Percentiles rank a stretch among this genome's conserved stretches.
phyloP scores from a whole-genome alignment of 2,113 vertebrate genomes.

The Tetraodon nigroviridis region DNA sequence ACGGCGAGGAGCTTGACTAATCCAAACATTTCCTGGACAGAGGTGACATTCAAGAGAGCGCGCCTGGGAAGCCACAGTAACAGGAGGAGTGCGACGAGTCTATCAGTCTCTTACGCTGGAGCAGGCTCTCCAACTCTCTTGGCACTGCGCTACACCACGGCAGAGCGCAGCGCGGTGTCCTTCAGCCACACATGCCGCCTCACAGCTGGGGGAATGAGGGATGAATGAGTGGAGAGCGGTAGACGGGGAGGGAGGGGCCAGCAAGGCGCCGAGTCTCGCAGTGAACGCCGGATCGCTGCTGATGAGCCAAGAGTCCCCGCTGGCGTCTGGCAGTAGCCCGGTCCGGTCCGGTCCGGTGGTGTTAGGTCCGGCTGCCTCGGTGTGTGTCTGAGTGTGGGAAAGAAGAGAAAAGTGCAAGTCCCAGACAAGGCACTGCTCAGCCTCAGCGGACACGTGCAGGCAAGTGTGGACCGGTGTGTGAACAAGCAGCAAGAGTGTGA shows the following conservation, averaged over 20 bases:
- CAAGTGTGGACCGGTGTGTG: constrained; percentile 27
- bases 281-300: constrained; percentile 14
- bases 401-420: constrained; percentile 14
- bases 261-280: constrained; percentile 50
- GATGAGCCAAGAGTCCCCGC: constrained; percentile 30
- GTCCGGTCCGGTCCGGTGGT: constrained; percentile 36
- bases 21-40: constrained; percentile 65
- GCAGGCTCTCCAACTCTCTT: constrained; percentile 57
- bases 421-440: constrained; percentile 26
- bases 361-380: constrained; percentile 29
- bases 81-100: constrained; percentile 49
- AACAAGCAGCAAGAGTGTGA: constrained; percentile 41
- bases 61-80: constrained; percentile 36
- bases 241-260: constrained; percentile 5
- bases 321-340: constrained; percentile 47
- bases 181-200: constrained; percentile 65
- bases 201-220: constrained; percentile 53
- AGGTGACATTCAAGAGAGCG: constrained; percentile 74
- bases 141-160: constrained; percentile 42
- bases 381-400: constrained; percentile 17
- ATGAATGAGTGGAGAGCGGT: constrained; percentile 53
- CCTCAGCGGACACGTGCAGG: constrained; percentile 29
- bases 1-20: constrained; percentile 53
- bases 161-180: constrained; percentile 64
- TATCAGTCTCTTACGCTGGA: constrained; percentile 38